Evolutionary conservation across 2,113 vertebrate genomes (phyloP).

Genomic region (Lasiurus cinereus): DNA sequence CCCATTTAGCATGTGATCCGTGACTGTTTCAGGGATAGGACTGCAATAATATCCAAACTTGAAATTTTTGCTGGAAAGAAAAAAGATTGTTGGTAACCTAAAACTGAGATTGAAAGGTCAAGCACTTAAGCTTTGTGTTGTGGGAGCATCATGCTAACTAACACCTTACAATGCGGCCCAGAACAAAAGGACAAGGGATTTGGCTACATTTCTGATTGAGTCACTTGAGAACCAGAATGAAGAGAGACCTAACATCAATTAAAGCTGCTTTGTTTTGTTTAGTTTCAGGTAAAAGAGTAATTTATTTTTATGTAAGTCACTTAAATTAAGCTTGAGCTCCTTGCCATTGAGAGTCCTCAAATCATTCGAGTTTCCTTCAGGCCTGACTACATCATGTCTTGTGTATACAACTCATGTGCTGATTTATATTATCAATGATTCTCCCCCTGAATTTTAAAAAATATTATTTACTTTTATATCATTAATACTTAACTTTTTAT

Average conservation of each 20-base stretch:
- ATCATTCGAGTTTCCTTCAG: background rate
- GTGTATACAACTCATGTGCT: background rate
- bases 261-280: background rate
- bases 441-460: background rate
- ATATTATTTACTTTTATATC: slow-evolving; percentile 4
- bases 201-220: background rate
- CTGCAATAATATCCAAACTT: background rate
- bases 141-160: background rate
- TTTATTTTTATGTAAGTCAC: background rate
- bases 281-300: background rate
- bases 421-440: background rate
- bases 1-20: background rate
- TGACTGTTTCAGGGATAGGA: background rate
- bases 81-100: background rate
- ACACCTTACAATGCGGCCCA: background rate
- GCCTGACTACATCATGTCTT: background rate
- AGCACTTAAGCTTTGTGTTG: background rate
- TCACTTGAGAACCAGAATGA: background rate
- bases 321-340: background rate
- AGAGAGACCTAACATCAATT: background rate
- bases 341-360: background rate
- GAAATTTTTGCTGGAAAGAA: background rate
- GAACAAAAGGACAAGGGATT: background rate
- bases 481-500: background rate
- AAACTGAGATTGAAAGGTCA: background rate